Evolutionary conservation across 2,888 invertebrate species (phyloP).

Genomic region (Andrena haemorrhoa): DNA sequence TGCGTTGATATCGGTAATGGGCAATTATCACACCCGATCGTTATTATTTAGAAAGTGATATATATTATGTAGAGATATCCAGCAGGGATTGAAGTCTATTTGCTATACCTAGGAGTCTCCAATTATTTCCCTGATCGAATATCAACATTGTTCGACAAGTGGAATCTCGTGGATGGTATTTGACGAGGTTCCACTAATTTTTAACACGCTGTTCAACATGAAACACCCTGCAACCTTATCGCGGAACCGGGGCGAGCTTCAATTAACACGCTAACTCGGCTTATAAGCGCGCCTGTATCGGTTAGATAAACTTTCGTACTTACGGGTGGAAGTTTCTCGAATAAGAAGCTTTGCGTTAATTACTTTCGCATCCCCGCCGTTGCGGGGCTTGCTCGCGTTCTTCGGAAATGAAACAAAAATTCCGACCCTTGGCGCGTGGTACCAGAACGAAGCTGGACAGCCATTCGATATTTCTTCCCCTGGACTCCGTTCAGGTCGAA

Average conservation of each 20-base stretch:
- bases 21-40: too few relatives aligned
- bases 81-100: too few relatives aligned
- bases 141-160: not conserved
- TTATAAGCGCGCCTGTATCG: slow-evolving; percentile 40
- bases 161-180: not conserved
- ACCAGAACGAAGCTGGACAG: not conserved
- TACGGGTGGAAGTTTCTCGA: slow-evolving; percentile 22
- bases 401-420: slow-evolving; percentile 20
- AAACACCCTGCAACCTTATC: not conserved
- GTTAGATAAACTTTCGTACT: slow-evolving; percentile 47
- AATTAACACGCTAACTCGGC: slow-evolving; percentile 40
- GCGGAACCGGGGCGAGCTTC: not conserved
- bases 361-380: slow-evolving; percentile 43
- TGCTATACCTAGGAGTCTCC: too few relatives aligned
- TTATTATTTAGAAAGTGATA: too few relatives aligned
- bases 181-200: not conserved
- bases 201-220: not conserved
- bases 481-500: not conserved
- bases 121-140: not conserved
- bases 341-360: slow-evolving; percentile 59
- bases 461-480: not conserved
- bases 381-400: slow-evolving; percentile 9
- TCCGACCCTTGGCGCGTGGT: not conserved
- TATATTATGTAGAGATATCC: too few relatives aligned
- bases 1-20: not conserved